Base-by-base conservation (phyloP, 2,888 invertebrate genomes). In the Pachliopta kotzebuea region DNA sequence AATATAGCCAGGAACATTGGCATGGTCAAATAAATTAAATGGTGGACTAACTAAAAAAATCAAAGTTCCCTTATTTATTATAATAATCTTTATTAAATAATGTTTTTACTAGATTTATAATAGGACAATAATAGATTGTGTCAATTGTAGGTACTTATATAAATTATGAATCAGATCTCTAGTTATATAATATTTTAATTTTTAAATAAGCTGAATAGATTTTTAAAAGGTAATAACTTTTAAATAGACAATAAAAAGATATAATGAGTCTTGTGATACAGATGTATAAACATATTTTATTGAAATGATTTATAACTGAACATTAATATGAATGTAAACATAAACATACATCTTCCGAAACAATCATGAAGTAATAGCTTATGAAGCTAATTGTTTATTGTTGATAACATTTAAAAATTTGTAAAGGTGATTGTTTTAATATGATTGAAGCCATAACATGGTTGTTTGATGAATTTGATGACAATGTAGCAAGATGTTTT, bases 1-100 rank as follows among this genome's bases (percentile, higher is more conserved):
- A 85, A 26, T 89, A 84, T 71, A 76, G 80, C 60, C 89, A 87
- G 71, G 88, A 90, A 4, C 86, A 88, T 62, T 90, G 90, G 90
- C 87, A 86, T 70, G 83, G 83, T 37, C 86, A 84, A 70, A 82
- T 68, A 64, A 83, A 86, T 60, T 87, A 69, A 79, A 7, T 50
- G 11, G 18, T 57, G 24, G 21, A 8, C 17, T 37, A 20, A 29
- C n/a, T 21, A 20, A 7, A 37, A n/a, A n/a, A 7, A 7, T 42
- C 17, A 23, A 17, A 42, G 7, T 56, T 14, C 6, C 18, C 14
- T 60, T 57, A 55, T 63, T 60, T 49, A 64, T 55, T 31, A 55
- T 50, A 52, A 37, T 42, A 14, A 14, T 50, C 26, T 60, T 52
- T 56, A 56, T 59, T 45, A 54, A 61, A 45, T 42, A 50, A 29